A percentile compares a stretch with the other conserved stretches of the same genome.
Conservation (phyloP, 2,888 invertebrate genomes). For the Lithophane leautieri region DNA sequence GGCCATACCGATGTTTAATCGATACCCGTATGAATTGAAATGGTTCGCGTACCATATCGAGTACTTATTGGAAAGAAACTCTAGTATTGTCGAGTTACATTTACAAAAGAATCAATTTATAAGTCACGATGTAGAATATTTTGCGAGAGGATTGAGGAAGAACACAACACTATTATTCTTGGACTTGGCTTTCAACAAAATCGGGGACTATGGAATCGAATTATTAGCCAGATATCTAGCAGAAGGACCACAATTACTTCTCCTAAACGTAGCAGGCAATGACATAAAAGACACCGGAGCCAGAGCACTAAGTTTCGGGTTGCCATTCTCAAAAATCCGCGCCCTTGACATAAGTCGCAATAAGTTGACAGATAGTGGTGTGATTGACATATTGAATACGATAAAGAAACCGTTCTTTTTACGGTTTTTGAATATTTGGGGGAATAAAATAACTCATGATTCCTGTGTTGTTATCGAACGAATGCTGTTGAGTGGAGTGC, state of each 20-base stretch:
- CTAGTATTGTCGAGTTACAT: constrained; percentile 88
- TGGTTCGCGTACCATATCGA: constrained; percentile 89
- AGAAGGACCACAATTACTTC: constrained; percentile 85
- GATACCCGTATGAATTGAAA: constrained; percentile 85
- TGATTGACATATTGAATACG: constrained; percentile 89
- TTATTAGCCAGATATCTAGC: constrained; percentile 89
- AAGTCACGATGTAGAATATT: constrained; percentile 91
- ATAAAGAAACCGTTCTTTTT: constrained; percentile 88
- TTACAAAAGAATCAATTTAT: constrained; percentile 91
- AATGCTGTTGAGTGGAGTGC: constrained; percentile 79
- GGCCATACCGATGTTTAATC: constrained; percentile 79
- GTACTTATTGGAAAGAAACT: constrained; percentile 81
- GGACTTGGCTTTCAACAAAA: constrained; percentile 91
- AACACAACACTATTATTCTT: constrained; percentile 90
- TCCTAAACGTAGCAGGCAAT: constrained; percentile 90
- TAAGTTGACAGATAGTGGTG: constrained; percentile 88
- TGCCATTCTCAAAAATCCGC: constrained; percentile 90
- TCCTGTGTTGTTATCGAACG: constrained; percentile 83
- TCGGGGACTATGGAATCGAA: constrained; percentile 91
- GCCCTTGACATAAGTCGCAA: constrained; percentile 91
- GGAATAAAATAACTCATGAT: constrained; percentile 81
- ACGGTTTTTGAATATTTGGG: constrained; percentile 85
- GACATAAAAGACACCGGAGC: constrained; percentile 90
- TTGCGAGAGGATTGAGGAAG: constrained; percentile 86
- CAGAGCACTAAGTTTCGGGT: constrained; percentile 87